Conservation (phyloP, 64 coral and sea anemone genomes). For the Hydrozoanthus tunicans region DNA sequence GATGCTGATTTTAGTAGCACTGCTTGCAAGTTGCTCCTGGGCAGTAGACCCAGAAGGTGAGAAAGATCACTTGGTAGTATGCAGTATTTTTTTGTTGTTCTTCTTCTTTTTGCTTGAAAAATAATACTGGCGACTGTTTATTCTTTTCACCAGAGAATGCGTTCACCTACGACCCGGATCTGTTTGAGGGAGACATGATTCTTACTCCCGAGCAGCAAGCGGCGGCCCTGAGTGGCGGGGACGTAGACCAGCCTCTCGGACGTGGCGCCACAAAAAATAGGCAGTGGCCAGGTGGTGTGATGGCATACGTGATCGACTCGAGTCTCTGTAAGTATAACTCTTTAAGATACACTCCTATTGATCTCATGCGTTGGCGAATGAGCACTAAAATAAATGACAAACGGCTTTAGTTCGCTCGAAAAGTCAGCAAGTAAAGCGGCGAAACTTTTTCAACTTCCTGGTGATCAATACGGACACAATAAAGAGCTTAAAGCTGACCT, state of each 20-base stretch:
- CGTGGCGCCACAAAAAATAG: slow-evolving; percentile 65
- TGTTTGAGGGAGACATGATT: slow-evolving; percentile 95
- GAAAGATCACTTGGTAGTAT: no score
- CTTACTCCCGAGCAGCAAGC: slow-evolving; percentile 66
- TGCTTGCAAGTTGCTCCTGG: neutral
- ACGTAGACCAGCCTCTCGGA: slow-evolving; percentile 63
- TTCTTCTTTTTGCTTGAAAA: neutral
- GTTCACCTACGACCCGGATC: slow-evolving; percentile 68
- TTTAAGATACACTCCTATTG: neutral
- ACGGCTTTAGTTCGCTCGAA: no score
- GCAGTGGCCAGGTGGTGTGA: slow-evolving; percentile 77
- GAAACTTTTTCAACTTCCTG: no score
- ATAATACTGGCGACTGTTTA: neutral
- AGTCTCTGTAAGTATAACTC: slow-evolving; percentile 68
- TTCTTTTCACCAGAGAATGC: slow-evolving; percentile 5
- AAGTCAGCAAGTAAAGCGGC: no score
- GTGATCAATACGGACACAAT: no score
- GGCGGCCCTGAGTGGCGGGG: slow-evolving; percentile 62
- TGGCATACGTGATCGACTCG: slow-evolving; percentile 72
- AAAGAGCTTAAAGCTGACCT: no score
- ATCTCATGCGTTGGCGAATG: neutral
- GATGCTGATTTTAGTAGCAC: slow-evolving; percentile 10
- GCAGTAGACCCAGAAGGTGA: neutral
- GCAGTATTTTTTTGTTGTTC: neutral
- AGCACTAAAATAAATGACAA: no score